Percentiles rank a stretch among this genome's conserved stretches.
phyloP scores from a whole-genome alignment of 2,888 invertebrate species.

The Spodoptera exigua region DNA sequence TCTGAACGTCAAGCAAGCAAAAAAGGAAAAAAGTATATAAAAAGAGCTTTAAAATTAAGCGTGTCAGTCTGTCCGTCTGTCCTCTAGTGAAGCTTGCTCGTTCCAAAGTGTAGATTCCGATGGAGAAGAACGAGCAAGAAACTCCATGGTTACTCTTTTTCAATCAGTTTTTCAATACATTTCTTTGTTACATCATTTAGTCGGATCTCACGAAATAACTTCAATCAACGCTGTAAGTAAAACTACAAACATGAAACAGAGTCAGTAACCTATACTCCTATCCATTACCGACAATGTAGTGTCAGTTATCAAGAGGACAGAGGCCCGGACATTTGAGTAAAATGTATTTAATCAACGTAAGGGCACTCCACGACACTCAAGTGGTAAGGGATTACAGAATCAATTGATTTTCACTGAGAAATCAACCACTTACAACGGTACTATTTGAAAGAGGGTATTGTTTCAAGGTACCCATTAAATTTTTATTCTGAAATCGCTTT shows the following conservation, averaged over 20 bases:
- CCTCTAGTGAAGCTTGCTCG: too few relatives aligned
- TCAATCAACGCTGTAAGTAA: not conserved
- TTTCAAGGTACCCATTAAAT: not conserved
- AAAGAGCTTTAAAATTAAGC: too few relatives aligned
- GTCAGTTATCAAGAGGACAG: conserved; percentile 10
- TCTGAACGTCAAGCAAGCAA: too few relatives aligned
- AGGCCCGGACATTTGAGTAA: conserved; percentile 20
- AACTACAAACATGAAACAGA: not conserved
- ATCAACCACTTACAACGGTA: not conserved
- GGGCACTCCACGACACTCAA: conserved; percentile 15
- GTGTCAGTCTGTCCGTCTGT: too few relatives aligned
- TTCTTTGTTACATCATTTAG: too few relatives aligned
- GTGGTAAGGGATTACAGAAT: conserved; percentile 24
- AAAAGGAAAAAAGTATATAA: too few relatives aligned
- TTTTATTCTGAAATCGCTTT: not conserved
- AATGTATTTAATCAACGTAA: conserved; percentile 43
- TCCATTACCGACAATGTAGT: conserved; percentile 16
- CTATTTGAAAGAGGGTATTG: not conserved
- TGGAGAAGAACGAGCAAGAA: too few relatives aligned
- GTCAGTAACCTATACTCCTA: not conserved
- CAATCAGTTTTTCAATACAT: too few relatives aligned
- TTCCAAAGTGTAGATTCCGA: too few relatives aligned
- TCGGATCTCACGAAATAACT: too few relatives aligned
- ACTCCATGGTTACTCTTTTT: too few relatives aligned
- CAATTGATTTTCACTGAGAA: conserved; percentile 3